Evolutionary conservation across 2,797 vertebrate species (phyloP).

Genomic region (Valencia hispanica): DNA sequence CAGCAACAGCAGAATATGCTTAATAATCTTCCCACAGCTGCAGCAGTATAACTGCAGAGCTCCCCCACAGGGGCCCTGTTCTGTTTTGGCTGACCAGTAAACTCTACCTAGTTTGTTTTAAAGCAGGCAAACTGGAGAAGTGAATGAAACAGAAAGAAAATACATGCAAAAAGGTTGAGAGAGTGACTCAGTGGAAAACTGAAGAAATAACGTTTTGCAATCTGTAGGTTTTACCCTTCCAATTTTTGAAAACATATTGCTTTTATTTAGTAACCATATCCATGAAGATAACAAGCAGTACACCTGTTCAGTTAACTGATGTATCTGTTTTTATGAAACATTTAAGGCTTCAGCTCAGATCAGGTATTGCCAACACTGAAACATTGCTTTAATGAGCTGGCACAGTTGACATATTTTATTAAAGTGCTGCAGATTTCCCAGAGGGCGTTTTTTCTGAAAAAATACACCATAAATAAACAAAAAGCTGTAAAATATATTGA

Average conservation of each 20-base stretch:
- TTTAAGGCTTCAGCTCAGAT: not conserved
- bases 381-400: too few species aligned
- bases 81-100: slow-evolving; percentile 4
- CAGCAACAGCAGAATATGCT: slow-evolving; percentile 3
- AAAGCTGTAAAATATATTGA: not conserved
- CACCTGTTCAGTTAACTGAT: not conserved
- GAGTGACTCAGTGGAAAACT: not conserved
- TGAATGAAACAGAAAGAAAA: not conserved
- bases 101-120: not conserved
- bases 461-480: not conserved
- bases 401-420: too few species aligned
- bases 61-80: not conserved
- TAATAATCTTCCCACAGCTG: slow-evolving; percentile 3
- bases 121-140: slow-evolving; percentile 4
- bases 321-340: slow-evolving; percentile 5
- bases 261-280: not conserved
- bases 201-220: not conserved
- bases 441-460: not conserved
- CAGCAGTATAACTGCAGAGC: slow-evolving; percentile 17
- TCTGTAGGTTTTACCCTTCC: not conserved
- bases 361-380: not conserved
- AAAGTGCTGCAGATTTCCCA: not conserved
- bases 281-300: not conserved
- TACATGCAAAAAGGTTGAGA: not conserved
- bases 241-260: not conserved